Base-by-base conservation (phyloP, 2,888 invertebrate genomes). In the Dasysyrphus albostriatus region DNA sequence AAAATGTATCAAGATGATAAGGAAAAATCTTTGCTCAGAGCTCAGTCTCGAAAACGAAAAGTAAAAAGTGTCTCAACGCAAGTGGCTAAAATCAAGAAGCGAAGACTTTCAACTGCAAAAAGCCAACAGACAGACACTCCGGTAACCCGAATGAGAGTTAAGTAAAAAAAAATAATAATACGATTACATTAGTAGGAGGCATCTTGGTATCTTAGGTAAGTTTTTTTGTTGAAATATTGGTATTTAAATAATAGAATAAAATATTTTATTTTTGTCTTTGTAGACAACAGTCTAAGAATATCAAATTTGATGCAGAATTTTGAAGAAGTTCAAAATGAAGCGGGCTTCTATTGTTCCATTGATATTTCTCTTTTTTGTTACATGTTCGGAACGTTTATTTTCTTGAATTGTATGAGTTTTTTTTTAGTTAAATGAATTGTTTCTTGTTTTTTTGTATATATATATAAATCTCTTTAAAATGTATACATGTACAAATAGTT, bases 281-380 rank as follows among this genome's bases (percentile, higher is more conserved):
- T 6, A 51, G 12, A 29, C 8, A 24, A 47, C 7, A 3, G 6
- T 34, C 56, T 56, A 79, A 49, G 54, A 63, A 47, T 4, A 74
- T 42, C 29, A 69, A 83, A 83, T 83, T 58, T 83, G 83, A 78
- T 83, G 83, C 59, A 37, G 8, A 16, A 7, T 12, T 34, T 5
- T 34, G 14, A 54, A 54, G 10, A 10, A 16, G 5, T 51, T 24
- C 24, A 29, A 4, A 42, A 12, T 5, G 44, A 32, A 69, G 80
- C 80, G 24, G 75, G 59, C 12, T 39, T 67, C 19, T 54, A n/a
- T 10, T 39, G 24, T n/a, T 29, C 19, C 10, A 2, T 6, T 42
- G 1, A n/a, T 42, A n/a, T n/a, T n/a, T 42, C 14, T 14, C n/a
- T 14, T 5, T 16, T 16, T 47, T 16, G 47, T 47, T 3, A 47